Conservation (phyloP, 2,888 invertebrate species). For the Spilosoma lubricipeda region DNA sequence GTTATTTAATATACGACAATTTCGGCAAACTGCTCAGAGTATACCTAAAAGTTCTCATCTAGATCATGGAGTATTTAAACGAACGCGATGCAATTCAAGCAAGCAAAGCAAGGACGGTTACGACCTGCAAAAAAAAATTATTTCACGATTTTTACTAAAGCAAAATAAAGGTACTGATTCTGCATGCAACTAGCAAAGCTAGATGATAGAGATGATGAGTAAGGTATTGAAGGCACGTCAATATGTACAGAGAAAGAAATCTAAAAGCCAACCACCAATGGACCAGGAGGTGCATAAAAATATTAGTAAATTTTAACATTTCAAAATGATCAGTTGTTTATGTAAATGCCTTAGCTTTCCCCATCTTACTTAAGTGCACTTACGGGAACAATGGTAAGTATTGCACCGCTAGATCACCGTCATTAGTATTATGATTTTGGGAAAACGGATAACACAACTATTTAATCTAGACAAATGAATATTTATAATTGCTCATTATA, state of each 20-base stretch:
- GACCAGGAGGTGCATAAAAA: background rate
- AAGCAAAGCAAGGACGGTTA: too few species aligned
- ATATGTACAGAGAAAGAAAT: too few species aligned
- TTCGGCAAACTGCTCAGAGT: background rate
- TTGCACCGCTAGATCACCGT: background rate
- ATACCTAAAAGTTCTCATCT: background rate
- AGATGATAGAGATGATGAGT: too few species aligned
- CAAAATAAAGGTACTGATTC: too few species aligned
- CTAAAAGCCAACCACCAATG: too few species aligned
- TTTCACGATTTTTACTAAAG: too few species aligned
- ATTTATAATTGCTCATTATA: background rate
- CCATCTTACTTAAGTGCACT: background rate
- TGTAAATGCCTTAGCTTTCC: background rate
- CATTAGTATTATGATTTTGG: background rate
- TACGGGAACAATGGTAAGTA: background rate
- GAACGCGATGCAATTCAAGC: too few species aligned
- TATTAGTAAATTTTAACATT: background rate
- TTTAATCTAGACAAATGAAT: background rate
- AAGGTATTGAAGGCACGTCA: too few species aligned
- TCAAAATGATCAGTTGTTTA: background rate
- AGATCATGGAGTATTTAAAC: background rate
- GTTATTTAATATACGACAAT: background rate
- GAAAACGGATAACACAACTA: background rate
- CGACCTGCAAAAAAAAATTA: too few species aligned
- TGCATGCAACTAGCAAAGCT: too few species aligned